A percentile compares a stretch with the other conserved stretches of the same genome.
phyloP scores from a whole-genome alignment of 2,113 vertebrate species.

The Bettongia penicillata region DNA sequence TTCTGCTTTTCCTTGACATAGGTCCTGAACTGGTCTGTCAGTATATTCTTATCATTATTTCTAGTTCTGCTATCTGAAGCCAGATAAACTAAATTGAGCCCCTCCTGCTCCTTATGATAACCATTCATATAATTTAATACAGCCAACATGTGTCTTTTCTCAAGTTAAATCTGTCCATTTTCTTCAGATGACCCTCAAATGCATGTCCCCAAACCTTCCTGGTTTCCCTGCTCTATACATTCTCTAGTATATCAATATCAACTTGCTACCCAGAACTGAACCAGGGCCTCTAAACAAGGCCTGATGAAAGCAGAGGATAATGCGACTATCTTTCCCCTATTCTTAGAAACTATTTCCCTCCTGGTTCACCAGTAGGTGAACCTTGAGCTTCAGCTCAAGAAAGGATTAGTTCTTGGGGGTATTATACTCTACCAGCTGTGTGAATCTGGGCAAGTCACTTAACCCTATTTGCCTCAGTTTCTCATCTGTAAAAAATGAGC shows the following conservation, averaged over 20 bases:
- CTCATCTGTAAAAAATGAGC: no score
- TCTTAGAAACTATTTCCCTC: neutral
- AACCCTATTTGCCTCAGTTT: no score
- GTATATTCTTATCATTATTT: neutral
- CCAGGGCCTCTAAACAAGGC: neutral
- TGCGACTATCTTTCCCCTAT: neutral
- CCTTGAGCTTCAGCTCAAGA: no score
- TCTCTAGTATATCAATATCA: neutral
- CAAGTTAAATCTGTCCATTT: neutral
- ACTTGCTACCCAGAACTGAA: no score
- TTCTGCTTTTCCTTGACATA: neutral
- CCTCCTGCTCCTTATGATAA: neutral
- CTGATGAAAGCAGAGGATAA: neutral
- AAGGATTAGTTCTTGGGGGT: neutral
- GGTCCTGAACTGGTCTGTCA: neutral
- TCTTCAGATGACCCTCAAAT: neutral
- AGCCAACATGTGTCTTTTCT: neutral
- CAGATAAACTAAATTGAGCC: neutral
- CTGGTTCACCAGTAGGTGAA: no score
- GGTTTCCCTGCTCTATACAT: neutral
- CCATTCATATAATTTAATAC: neutral
- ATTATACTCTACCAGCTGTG: neutral
- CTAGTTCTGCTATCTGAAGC: neutral
- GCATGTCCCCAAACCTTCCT: neutral
- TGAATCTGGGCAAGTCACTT: no score